A percentile compares a stretch with the other conserved stretches of the same genome.
Evolutionary conservation across 2,888 invertebrate genomes (phyloP).

Genomic region (Pyrrhia umbra): DNA sequence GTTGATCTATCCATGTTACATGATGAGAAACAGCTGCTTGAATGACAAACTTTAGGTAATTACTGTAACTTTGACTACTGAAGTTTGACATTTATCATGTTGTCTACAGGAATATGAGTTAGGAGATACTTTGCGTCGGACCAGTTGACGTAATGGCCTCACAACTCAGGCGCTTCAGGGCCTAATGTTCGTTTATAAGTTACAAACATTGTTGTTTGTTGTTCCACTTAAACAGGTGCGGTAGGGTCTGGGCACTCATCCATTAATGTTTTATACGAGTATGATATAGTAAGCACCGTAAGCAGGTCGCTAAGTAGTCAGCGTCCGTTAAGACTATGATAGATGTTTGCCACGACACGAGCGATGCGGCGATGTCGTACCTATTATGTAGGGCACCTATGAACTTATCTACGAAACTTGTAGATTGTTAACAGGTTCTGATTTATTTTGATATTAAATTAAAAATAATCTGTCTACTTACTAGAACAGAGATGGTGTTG

Average conservation of each 20-base stretch:
- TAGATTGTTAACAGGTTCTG: neutral
- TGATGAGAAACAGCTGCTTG: constrained; percentile 43
- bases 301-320: constrained; percentile 34
- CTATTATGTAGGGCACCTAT: constrained; percentile 20
- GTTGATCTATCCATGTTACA: constrained; percentile 34
- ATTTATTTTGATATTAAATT: neutral
- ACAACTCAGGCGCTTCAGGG: constrained; percentile 61
- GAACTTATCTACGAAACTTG: constrained; percentile 31
- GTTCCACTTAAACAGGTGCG: constrained; percentile 41
- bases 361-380: neutral
- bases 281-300: constrained; percentile 32
- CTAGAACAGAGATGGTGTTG: neutral
- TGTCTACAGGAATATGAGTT: constrained; percentile 61
- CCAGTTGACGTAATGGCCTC: constrained; percentile 68
- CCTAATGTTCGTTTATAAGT: constrained; percentile 63
- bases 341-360: constrained; percentile 24
- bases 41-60: constrained; percentile 35
- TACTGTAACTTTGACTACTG: constrained; percentile 53
- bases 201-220: constrained; percentile 56
- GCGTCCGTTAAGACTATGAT: constrained; percentile 47
- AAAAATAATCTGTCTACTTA: neutral
- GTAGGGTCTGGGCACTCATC: constrained; percentile 18
- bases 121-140: constrained; percentile 67
- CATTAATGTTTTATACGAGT: constrained; percentile 30
- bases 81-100: constrained; percentile 57